A percentile compares a stretch with the other conserved stretches of the same genome.
These are phyloP conservation scores for Rachycentron canadum DNA, from an alignment of 2,797 vertebrate species.

Conservation along the genomic window DNA sequence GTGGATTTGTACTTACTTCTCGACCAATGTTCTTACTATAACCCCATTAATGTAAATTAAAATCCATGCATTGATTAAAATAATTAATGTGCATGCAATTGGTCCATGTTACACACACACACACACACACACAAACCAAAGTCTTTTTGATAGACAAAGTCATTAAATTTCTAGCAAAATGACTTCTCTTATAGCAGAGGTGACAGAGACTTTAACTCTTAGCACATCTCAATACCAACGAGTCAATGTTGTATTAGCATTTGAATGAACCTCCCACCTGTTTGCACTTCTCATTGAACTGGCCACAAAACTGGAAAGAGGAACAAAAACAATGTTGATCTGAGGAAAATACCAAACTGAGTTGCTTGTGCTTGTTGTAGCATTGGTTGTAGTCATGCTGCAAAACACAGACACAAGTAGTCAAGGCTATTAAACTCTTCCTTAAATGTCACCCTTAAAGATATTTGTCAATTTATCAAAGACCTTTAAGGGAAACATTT, in stretches of 20 bases:
- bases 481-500: neutral
- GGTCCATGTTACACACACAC: too few relatives aligned
- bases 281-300: neutral
- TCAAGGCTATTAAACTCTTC: too few relatives aligned
- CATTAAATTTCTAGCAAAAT: too few relatives aligned
- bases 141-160: too few relatives aligned
- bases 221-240: neutral
- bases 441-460: neutral
- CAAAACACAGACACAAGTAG: neutral
- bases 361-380: neutral
- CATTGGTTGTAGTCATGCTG: too few relatives aligned
- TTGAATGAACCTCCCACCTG: neutral
- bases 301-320: neutral
- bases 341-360: neutral
- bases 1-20: neutral
- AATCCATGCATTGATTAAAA: neutral
- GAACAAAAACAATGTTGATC: too few relatives aligned
- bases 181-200: neutral
- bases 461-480: too few relatives aligned
- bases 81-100: neutral
- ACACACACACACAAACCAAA: too few relatives aligned
- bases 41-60: neutral
- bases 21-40: neutral
- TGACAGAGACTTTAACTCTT: neutral
- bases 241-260: too few relatives aligned